Evolutionary conservation across 2,888 invertebrate genomes (phyloP), one percentile per base, ranked within the genome.

Genomic region (Notodromas monacha): DNA sequence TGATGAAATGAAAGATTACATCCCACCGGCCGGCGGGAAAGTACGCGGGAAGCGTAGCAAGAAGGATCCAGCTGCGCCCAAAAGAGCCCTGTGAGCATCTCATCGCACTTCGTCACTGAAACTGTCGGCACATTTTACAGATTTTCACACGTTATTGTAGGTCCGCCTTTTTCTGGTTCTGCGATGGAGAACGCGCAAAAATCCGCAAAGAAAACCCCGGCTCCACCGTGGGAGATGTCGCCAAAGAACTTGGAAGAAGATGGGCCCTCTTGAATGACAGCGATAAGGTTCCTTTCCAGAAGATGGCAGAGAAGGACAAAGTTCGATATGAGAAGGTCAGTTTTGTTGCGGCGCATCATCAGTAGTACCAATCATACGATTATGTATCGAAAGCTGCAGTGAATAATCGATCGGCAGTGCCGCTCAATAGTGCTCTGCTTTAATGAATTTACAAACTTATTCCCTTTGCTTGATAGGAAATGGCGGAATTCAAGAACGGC

Each of bases 91-190:
- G 77, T 86, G 66, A 73, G 84, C n/a, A n/a, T n/a, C n/a, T n/a
- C n/a, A n/a, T n/a, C n/a, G n/a, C n/a, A n/a, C n/a, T n/a, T n/a
- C n/a, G n/a, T n/a, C n/a, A n/a, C n/a, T n/a, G n/a, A n/a, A n/a
- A n/a, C n/a, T n/a, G n/a, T n/a, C n/a, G n/a, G n/a, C n/a, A n/a
- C n/a, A n/a, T n/a, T n/a, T n/a, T n/a, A n/a, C n/a, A n/a, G n/a
- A n/a, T n/a, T n/a, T n/a, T n/a, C n/a, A 21, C 21, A 21, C 21
- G 8, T 21, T n/a, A 21, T 8, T 21, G 21, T n/a, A 89, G 86
- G 48, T 92, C 92, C 40, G 92, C 89, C 32, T 96, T 92, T 63
- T 96, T 96, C 61, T 79, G 84, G 70, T 96, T 92, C 60, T 92
- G 86, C 50, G 79, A 81, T 51, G 92, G 92, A 47, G 86, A 86